phyloP scores from a whole-genome alignment of 2,797 vertebrate species.

The Rhadinocentrus ornatus region DNA sequence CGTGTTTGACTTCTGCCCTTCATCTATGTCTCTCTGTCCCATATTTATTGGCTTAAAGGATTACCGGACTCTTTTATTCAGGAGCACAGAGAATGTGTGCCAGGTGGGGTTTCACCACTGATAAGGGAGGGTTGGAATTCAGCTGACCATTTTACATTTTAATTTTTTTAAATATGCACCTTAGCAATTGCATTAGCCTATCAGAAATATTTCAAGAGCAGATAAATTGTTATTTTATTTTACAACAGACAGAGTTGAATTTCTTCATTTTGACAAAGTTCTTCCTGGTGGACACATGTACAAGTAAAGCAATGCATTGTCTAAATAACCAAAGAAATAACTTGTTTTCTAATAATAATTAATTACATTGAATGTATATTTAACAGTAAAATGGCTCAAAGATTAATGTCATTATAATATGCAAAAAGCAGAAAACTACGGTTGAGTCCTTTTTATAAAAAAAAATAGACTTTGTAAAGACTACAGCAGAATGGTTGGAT shows the following conservation, averaged over 20 bases:
- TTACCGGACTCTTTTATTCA: slow-evolving; percentile 68
- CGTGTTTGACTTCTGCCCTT: slow-evolving; percentile 59
- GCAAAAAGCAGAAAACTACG: too few relatives aligned
- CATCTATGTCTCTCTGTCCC: slow-evolving; percentile 48
- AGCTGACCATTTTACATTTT: slow-evolving; percentile 41
- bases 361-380: background rate
- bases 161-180: slow-evolving; percentile 25
- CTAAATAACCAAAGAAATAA: too few relatives aligned
- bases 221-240: background rate
- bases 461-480: background rate
- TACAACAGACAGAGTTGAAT: too few relatives aligned
- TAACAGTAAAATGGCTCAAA: background rate
- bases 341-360: background rate
- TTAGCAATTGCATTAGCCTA: slow-evolving; percentile 21
- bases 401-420: background rate
- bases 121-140: slow-evolving; percentile 29
- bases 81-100: slow-evolving; percentile 45
- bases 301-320: background rate
- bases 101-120: slow-evolving; percentile 44
- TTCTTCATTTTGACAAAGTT: too few relatives aligned
- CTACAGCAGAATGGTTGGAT: background rate
- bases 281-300: background rate
- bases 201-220: background rate
- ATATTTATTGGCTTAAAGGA: slow-evolving; percentile 79
- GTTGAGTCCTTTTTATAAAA: background rate